Conservation (phyloP, 2,113 vertebrate species). For the Pyrgilauda ruficollis region DNA sequence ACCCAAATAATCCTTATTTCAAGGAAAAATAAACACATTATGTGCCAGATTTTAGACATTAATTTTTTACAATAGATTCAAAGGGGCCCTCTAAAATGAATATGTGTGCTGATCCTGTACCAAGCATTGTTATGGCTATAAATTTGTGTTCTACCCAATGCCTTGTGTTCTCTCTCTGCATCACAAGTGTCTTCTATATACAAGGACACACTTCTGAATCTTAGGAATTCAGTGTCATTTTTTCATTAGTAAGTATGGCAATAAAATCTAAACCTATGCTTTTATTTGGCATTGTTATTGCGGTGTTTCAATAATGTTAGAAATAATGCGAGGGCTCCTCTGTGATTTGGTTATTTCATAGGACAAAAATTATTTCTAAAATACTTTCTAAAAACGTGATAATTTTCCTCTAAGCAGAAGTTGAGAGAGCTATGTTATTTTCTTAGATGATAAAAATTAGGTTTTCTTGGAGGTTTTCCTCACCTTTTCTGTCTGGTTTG, state of each 20-base stretch:
- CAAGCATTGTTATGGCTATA: neutral
- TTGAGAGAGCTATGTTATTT: neutral
- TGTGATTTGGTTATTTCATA: neutral
- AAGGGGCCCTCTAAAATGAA: neutral
- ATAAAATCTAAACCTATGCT: neutral
- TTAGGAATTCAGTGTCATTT: neutral
- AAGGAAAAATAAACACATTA: neutral
- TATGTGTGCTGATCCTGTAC: neutral
- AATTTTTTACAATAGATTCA: neutral
- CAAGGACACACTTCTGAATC: neutral
- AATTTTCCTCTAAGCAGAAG: neutral
- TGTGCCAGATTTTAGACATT: neutral
- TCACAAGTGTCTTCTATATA: neutral
- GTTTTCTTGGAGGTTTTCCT: conserved; percentile 22
- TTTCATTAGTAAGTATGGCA: neutral
- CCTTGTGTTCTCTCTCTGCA: neutral
- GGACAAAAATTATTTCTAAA: neutral
- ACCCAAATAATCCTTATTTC: neutral
- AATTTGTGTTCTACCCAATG: neutral
- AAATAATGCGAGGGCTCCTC: neutral
- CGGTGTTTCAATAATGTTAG: neutral
- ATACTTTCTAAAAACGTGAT: neutral
- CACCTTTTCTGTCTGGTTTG: conserved; percentile 98
- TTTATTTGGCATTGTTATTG: neutral
- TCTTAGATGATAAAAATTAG: neutral